phyloP scores from a whole-genome alignment of 2,113 vertebrate species.

The Elephas maximus region DNA sequence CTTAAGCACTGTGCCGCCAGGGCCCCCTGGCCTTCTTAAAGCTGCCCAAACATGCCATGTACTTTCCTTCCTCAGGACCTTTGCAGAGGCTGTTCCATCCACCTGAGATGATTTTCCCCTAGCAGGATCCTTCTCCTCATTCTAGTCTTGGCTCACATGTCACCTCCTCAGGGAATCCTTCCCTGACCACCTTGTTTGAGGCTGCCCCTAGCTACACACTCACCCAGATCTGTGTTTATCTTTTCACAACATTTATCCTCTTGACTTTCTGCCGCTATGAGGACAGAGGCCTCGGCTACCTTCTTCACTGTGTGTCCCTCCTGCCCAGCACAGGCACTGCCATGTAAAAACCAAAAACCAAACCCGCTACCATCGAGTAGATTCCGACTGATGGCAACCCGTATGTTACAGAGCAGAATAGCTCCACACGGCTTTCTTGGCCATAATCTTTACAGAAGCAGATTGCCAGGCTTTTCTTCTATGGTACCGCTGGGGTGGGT shows the following conservation, averaged over 20 bases:
- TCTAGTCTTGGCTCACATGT: background rate
- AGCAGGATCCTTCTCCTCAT: background rate
- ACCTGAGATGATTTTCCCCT: background rate
- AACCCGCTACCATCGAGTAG: background rate
- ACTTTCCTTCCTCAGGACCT: background rate
- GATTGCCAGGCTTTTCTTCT: background rate
- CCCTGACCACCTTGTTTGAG: background rate
- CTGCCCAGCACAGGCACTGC: accelerated
- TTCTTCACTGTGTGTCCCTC: no score
- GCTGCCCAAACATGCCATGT: no score
- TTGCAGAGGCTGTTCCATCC: background rate
- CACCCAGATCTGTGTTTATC: background rate
- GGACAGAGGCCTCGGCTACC: background rate
- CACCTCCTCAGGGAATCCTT: background rate
- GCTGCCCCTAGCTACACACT: background rate
- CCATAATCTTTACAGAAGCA: background rate
- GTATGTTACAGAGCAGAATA: background rate
- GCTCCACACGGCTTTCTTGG: background rate
- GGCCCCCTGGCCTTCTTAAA: background rate
- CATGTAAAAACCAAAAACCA: background rate
- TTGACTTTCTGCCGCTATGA: background rate
- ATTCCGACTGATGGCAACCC: background rate
- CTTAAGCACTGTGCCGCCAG: no score
- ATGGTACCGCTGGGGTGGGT: background rate
- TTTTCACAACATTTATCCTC: background rate